Evolutionary conservation across 2,113 vertebrate species (phyloP).

Genomic region (Anoura caudifer): DNA sequence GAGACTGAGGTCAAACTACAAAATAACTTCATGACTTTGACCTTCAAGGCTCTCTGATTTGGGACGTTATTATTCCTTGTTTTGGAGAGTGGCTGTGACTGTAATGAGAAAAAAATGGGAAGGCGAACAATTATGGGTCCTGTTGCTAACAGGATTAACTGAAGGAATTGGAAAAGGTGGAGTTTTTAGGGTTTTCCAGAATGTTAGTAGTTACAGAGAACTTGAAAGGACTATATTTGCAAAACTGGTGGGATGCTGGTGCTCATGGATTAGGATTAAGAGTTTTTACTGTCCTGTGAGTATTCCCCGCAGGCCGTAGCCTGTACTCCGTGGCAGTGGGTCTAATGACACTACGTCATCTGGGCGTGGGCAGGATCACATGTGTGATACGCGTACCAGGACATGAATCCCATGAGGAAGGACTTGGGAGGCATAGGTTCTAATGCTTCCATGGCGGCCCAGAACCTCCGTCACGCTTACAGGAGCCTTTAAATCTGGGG

Average conservation of each 20-base stretch:
- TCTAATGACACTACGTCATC: fast-evolving
- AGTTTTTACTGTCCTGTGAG: neutral
- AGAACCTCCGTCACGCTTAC: neutral
- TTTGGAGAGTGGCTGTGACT: neutral
- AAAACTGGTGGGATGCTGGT: neutral
- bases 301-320: neutral
- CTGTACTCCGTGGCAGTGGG: neutral
- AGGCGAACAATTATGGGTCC: neutral
- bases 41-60: neutral
- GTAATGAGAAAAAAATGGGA: neutral
- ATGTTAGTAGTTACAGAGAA: neutral
- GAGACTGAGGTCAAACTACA: neutral
- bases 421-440: neutral
- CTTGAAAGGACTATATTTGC: neutral
- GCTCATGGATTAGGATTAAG: neutral
- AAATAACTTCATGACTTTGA: neutral
- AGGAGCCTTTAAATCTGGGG: neutral
- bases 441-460: neutral
- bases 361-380: fast-evolving
- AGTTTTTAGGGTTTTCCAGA: neutral
- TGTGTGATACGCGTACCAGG: neutral
- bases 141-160: neutral
- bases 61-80: neutral
- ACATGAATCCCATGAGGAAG: neutral
- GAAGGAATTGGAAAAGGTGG: neutral